Conservation (phyloP, 1,140 invertebrate species). For the Drosophila equinoxialis region DNA sequence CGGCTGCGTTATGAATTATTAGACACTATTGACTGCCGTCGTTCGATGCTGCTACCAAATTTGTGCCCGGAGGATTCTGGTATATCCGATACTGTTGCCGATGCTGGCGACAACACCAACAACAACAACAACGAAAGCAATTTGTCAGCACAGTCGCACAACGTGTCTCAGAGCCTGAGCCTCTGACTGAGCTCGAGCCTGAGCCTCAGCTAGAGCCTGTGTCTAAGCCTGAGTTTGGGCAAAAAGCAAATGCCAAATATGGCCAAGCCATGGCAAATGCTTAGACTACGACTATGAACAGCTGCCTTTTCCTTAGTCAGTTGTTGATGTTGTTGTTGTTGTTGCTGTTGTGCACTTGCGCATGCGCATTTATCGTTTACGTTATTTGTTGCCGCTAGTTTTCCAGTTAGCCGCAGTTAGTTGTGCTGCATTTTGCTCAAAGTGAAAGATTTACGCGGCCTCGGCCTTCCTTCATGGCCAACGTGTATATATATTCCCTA, state of each 20-base stretch:
- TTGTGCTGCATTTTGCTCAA: constrained; percentile 77
- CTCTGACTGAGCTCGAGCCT: constrained; percentile 19
- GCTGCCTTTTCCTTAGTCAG: constrained; percentile 40
- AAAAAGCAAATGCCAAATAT: constrained; percentile 79
- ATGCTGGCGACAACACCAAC: constrained; percentile 65
- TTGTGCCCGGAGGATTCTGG: constrained; percentile 70
- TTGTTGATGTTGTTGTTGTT: constrained; percentile 41
- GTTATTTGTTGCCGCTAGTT: constrained; percentile 79
- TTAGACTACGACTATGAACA: constrained; percentile 42
- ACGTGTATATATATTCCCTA: constrained; percentile 7
- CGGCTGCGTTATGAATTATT: constrained; percentile 77
- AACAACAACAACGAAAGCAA: constrained; percentile 57
- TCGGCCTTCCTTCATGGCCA: constrained; percentile 34
- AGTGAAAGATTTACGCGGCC: constrained; percentile 81
- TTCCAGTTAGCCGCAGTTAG: constrained; percentile 78
- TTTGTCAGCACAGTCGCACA: constrained; percentile 69
- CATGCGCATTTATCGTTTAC: constrained; percentile 81
- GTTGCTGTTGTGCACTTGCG: constrained; percentile 63
- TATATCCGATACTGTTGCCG: constrained; percentile 47
- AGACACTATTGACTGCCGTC: constrained; percentile 79
- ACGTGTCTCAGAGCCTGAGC: constrained; percentile 61
- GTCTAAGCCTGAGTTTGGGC: constrained; percentile 61
- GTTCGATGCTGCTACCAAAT: constrained; percentile 75
- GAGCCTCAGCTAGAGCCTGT: constrained; percentile 40
- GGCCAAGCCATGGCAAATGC: constrained; percentile 61